Conservation (phyloP, 1,140 invertebrate genomes). For the Batillaria attramentaria region DNA sequence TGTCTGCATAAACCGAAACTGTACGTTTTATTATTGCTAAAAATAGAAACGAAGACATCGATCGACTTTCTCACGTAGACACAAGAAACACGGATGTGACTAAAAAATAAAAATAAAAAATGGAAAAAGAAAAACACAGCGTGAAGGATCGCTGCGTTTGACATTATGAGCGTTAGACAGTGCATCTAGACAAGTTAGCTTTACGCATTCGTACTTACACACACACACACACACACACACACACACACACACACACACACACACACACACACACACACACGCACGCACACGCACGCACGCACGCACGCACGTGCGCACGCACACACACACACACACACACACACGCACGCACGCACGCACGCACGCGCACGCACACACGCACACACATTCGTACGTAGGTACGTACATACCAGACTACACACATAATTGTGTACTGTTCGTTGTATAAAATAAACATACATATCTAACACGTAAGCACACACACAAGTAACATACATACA, state of each 20-base stretch:
- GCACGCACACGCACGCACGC: not conserved
- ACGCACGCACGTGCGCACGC: not conserved
- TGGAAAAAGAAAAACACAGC: not conserved
- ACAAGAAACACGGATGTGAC: not conserved
- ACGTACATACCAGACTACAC: no score
- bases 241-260: no score
- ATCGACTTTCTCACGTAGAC: not conserved
- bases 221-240: slow-evolving; percentile 13
- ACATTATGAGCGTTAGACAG: no score
- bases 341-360: not conserved
- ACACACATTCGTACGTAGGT: not conserved
- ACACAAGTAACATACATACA: no score
- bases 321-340: not conserved
- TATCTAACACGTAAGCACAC: not conserved
- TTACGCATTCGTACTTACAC: not conserved
- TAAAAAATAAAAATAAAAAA: not conserved
- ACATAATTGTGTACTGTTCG: no score
- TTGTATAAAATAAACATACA: no score
- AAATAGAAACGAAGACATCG: no score
- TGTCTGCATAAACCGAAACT: no score
- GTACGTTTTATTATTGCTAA: no score
- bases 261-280: slow-evolving; percentile 14
- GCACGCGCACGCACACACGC: not conserved
- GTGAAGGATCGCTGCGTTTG: no score
- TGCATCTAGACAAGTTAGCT: no score